Percentiles rank a stretch among this genome's conserved stretches.
phyloP scores from a whole-genome alignment of 35 echinoderm and acorn worm species.

The Anneissia japonica region DNA sequence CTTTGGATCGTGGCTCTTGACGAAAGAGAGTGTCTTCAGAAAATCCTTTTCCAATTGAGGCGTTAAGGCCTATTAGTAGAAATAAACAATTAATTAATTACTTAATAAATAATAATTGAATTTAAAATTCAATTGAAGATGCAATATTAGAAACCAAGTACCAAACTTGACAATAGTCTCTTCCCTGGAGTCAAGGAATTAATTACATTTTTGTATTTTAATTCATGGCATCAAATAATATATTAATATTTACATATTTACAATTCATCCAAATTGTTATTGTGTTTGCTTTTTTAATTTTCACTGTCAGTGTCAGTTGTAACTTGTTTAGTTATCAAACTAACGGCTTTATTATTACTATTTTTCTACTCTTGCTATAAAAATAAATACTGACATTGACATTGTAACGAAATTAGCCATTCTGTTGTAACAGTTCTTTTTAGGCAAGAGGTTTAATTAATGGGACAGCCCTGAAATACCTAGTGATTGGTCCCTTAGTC shows the following conservation, averaged over 20 bases:
- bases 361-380: too few species aligned
- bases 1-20: constrained; percentile 79
- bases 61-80: constrained; percentile 58
- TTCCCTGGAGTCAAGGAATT: not conserved
- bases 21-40: constrained; percentile 59
- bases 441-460: too few species aligned
- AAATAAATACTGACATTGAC: too few species aligned
- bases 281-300: too few species aligned
- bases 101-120: not conserved
- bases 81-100: not conserved
- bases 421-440: too few species aligned
- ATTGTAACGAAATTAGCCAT: too few species aligned
- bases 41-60: constrained; percentile 81
- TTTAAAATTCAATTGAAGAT: not conserved
- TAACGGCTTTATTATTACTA: too few species aligned
- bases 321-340: too few species aligned
- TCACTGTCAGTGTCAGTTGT: too few species aligned
- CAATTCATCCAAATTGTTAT: too few species aligned
- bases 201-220: not conserved
- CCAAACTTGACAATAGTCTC: not conserved
- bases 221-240: not conserved
- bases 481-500: too few species aligned
- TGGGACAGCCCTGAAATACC: too few species aligned
- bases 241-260: not conserved
- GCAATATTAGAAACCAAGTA: not conserved